phyloP scores from a whole-genome alignment of 2,888 invertebrate species.

The Thereva nobilitata region DNA sequence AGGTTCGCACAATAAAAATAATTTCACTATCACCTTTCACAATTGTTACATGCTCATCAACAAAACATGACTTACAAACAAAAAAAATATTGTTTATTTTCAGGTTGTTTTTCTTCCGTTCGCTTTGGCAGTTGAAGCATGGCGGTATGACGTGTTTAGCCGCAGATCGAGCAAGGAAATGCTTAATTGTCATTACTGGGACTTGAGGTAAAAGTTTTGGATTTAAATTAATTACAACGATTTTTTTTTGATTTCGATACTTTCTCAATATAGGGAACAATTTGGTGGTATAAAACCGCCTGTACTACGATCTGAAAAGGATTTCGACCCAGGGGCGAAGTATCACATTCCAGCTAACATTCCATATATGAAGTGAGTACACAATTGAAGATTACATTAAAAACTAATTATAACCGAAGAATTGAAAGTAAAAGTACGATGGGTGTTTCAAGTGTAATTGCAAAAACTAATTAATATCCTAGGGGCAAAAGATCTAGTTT shows the following conservation, averaged over 20 bases:
- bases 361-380: constrained; percentile 83
- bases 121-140: constrained; percentile 80
- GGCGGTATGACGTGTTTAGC: constrained; percentile 85
- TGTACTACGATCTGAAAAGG: constrained; percentile 78
- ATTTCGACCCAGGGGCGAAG: constrained; percentile 92
- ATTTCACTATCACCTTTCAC: no score
- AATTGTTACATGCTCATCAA: no score
- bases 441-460: not conserved
- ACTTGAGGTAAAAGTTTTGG: constrained; percentile 65
- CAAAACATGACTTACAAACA: not conserved
- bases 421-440: not conserved
- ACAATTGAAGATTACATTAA: constrained; percentile 1
- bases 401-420: not conserved
- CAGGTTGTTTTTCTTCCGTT: constrained; percentile 74
- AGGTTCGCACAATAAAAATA: constrained; percentile 58
- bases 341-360: constrained; percentile 91
- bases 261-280: constrained; percentile 65
- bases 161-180: constrained; percentile 73
- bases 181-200: constrained; percentile 88
- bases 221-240: no score
- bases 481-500: no score
- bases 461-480: not conserved
- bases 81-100: not conserved
- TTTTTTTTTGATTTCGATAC: no score
- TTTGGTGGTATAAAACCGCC: constrained; percentile 87